phyloP scores from a whole-genome alignment of 1,140 invertebrate species.

The Parasteatoda tepidariorum region DNA sequence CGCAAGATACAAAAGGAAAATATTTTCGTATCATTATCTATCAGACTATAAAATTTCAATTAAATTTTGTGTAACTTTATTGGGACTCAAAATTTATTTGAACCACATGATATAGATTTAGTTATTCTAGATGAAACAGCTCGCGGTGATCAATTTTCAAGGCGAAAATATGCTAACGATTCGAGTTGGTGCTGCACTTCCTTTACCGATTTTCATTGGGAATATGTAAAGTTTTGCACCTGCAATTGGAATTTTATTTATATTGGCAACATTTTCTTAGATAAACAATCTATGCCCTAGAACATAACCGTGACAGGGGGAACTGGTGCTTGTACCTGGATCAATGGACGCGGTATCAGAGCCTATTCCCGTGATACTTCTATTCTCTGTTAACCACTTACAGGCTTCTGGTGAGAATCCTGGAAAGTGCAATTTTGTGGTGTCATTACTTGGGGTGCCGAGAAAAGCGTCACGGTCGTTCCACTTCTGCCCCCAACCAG shows the following conservation, averaged over 20 bases:
- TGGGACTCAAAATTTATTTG: too few relatives aligned
- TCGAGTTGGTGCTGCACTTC: conserved; percentile 62
- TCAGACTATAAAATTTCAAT: too few relatives aligned
- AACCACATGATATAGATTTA: too few relatives aligned
- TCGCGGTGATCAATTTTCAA: too few relatives aligned
- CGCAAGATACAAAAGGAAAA: too few relatives aligned
- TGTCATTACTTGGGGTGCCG: conserved; percentile 1
- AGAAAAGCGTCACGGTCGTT: not conserved
- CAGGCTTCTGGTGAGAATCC: conserved; percentile 73
- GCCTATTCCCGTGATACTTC: conserved; percentile 74
- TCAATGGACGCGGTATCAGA: conserved; percentile 75
- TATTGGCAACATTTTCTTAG: conserved; percentile 63
- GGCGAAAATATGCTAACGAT: conserved; percentile 56
- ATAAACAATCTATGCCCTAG: conserved; percentile 46
- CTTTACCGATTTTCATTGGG: conserved; percentile 63
- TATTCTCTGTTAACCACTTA: conserved; percentile 72
- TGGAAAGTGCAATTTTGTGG: conserved; percentile 63
- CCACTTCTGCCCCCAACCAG: conserved; percentile 64
- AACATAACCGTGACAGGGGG: conserved; percentile 32
- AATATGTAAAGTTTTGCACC: conserved; percentile 60
- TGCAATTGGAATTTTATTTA: conserved; percentile 57
- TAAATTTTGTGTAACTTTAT: too few relatives aligned
- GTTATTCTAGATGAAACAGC: too few relatives aligned
- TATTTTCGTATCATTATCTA: too few relatives aligned
- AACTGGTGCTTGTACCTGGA: conserved; percentile 41